phyloP scores from a whole-genome alignment of 2,888 invertebrate genomes.

The Tinea semifulvella region DNA sequence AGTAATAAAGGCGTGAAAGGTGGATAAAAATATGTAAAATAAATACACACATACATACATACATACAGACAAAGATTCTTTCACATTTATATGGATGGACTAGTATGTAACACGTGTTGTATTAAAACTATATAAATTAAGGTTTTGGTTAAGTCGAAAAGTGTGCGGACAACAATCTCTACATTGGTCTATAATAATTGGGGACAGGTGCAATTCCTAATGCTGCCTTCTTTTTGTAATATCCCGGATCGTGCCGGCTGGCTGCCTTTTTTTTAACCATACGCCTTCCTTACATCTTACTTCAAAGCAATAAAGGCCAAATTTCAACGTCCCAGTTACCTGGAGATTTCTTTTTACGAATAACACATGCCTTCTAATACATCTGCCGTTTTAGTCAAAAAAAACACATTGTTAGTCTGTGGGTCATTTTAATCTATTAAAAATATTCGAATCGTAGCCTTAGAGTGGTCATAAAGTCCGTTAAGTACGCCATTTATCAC shows the following conservation, averaged over 20 bases:
- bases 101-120: no score
- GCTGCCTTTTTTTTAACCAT: conserved; percentile 8
- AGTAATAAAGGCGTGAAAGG: no score
- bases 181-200: conserved; percentile 6
- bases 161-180: neutral
- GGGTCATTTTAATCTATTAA: conserved; percentile 5
- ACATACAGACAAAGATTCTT: no score
- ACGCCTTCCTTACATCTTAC: neutral
- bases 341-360: conserved; percentile 9
- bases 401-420: conserved; percentile 4
- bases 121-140: no score
- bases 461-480: no score
- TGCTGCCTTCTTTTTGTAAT: conserved; percentile 9
- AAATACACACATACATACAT: no score
- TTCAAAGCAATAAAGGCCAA: neutral
- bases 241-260: conserved; percentile 9
- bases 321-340: neutral
- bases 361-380: conserved; percentile 12
- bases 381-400: conserved; percentile 13
- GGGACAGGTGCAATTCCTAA: conserved; percentile 12
- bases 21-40: no score
- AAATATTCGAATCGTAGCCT: no score
- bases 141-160: no score
- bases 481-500: no score
- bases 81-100: no score